Percentiles rank a stretch among this genome's conserved stretches.
Evolutionary conservation across 1,140 invertebrate genomes (phyloP).

Genomic region (Grapholita molesta): DNA sequence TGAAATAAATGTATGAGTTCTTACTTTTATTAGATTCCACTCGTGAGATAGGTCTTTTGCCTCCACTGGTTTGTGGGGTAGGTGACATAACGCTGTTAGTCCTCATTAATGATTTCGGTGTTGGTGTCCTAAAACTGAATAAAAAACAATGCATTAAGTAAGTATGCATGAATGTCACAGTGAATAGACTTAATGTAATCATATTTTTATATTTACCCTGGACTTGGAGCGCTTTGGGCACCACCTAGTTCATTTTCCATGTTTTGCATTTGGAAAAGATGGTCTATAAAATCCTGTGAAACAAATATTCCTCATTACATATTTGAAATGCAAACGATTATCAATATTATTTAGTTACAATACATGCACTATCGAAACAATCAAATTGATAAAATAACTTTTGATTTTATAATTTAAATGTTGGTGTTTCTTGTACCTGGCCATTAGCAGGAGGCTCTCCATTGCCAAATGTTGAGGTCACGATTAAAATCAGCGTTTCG

Average conservation of each 20-base stretch:
- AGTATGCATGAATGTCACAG: background rate
- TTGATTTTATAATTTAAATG: background rate
- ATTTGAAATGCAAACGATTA: background rate
- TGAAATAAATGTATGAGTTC: conserved; percentile 20
- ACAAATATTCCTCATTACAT: background rate
- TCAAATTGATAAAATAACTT: no score
- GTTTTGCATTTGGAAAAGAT: conserved; percentile 64
- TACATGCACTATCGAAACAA: no score
- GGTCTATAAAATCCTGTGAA: conserved; percentile 62
- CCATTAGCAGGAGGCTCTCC: conserved; percentile 99
- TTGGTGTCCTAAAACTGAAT: conserved; percentile 78
- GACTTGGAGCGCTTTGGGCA: conserved; percentile 37
- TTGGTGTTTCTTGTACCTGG: background rate
- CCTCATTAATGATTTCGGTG: conserved; percentile 93
- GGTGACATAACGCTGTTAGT: conserved; percentile 89
- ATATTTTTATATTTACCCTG: conserved; percentile 37
- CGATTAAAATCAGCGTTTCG: conserved; percentile 92
- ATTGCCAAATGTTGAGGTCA: conserved; percentile 98
- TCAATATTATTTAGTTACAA: no score
- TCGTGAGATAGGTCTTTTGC: conserved; percentile 79
- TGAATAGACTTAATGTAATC: background rate
- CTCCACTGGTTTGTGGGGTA: conserved; percentile 55
- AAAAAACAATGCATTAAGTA: background rate
- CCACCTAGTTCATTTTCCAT: conserved; percentile 50
- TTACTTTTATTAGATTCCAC: conserved; percentile 83